phyloP scores from a whole-genome alignment of 2,888 invertebrate species.

The Pseudococcus jackbeardsleyi region DNA sequence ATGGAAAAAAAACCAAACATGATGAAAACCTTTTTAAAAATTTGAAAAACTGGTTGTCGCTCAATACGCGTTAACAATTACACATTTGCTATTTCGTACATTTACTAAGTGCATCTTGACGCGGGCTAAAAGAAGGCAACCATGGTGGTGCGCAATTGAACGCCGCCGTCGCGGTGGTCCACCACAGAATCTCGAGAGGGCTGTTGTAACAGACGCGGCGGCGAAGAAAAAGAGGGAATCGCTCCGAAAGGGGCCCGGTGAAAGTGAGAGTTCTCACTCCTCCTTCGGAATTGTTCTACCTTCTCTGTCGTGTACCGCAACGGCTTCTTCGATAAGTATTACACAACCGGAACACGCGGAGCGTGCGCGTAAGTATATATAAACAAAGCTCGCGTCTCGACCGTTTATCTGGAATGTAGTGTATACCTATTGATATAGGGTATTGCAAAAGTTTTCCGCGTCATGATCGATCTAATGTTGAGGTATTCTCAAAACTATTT shows the following conservation, averaged over 20 bases:
- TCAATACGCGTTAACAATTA: slow-evolving; percentile 33
- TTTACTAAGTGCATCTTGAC: slow-evolving; percentile 62
- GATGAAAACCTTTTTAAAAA: not conserved
- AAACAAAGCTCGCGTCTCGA: slow-evolving; percentile 43
- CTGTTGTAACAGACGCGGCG: slow-evolving; percentile 53
- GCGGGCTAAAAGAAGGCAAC: slow-evolving; percentile 55
- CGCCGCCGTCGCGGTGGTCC: slow-evolving; percentile 55
- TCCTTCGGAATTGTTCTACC: slow-evolving; percentile 54
- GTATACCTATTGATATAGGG: not conserved
- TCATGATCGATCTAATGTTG: not conserved
- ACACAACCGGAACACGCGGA: slow-evolving; percentile 54
- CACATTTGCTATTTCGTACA: slow-evolving; percentile 49
- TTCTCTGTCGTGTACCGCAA: slow-evolving; percentile 29
- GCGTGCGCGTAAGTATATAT: not conserved
- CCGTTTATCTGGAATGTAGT: not conserved
- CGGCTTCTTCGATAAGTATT: slow-evolving; percentile 58
- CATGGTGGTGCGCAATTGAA: slow-evolving; percentile 60
- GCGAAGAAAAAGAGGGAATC: slow-evolving; percentile 59
- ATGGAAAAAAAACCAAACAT: not conserved
- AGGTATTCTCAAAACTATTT: not conserved
- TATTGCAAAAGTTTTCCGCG: slow-evolving; percentile 20
- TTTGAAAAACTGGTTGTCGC: slow-evolving; percentile 51
- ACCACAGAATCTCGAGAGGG: slow-evolving; percentile 57
- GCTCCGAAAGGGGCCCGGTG: slow-evolving; percentile 44
- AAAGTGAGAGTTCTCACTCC: slow-evolving; percentile 63